phyloP scores from a whole-genome alignment of 2,113 vertebrate genomes.

The Hyperoodon ampullatus region DNA sequence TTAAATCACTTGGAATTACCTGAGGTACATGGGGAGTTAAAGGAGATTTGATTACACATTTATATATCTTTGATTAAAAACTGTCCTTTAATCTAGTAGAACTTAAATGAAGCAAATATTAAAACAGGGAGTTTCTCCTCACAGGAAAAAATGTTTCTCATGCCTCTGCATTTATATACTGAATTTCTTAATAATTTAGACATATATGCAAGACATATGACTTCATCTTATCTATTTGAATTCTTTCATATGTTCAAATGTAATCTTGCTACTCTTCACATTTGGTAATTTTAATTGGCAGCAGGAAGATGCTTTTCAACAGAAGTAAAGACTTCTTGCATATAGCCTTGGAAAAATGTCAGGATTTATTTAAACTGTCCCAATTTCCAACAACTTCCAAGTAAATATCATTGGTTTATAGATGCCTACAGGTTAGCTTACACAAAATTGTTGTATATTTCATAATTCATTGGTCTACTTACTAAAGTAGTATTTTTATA shows the following conservation, averaged over 20 bases:
- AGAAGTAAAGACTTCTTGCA: not conserved
- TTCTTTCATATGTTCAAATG: not conserved
- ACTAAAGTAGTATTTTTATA: not conserved
- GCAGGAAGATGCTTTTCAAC: not conserved
- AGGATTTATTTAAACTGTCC: not conserved
- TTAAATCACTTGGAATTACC: not conserved
- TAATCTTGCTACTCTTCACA: not conserved
- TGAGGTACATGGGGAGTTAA: not conserved
- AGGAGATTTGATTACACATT: constrained; percentile 31
- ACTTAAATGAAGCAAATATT: not conserved
- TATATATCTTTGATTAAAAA: constrained; percentile 16
- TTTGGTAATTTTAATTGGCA: not conserved
- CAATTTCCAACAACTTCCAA: not conserved
- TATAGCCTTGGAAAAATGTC: not conserved
- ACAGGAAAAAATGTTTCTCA: not conserved
- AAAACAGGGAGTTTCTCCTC: not conserved
- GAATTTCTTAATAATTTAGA: constrained; percentile 13
- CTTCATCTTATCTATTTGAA: not conserved
- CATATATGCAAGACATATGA: not conserved
- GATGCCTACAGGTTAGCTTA: not conserved
- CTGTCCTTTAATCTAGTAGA: not conserved
- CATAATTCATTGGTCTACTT: not conserved
- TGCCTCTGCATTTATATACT: not conserved
- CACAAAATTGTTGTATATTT: not conserved
- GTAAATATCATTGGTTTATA: not conserved